Evolutionary conservation across 2,888 invertebrate genomes (phyloP).

Genomic region (Chymomyza procnemis): DNA sequence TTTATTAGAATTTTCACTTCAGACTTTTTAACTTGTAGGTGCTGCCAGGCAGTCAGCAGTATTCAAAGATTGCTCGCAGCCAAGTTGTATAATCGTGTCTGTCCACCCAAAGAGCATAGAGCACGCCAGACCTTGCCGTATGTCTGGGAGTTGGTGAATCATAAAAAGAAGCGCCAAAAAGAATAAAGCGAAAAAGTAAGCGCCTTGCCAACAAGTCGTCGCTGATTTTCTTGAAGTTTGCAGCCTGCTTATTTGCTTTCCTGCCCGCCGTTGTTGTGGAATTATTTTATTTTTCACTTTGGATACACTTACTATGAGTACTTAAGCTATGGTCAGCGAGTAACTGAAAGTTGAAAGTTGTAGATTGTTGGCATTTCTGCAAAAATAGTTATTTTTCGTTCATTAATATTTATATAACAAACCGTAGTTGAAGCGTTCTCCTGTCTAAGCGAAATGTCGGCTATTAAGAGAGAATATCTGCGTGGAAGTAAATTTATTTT

Average conservation of each 20-base stretch:
- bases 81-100: not conserved
- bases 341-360: not conserved
- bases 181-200: not conserved
- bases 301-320: not conserved
- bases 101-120: not conserved
- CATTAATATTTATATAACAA: no score
- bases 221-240: constrained; percentile 18
- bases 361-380: not conserved
- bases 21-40: constrained; percentile 24
- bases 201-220: constrained; percentile 42
- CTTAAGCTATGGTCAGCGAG: not conserved
- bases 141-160: not conserved
- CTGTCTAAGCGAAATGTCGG: no score
- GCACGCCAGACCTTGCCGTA: not conserved
- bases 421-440: no score
- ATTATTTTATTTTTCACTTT: not conserved
- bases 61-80: not conserved
- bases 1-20: constrained; percentile 63
- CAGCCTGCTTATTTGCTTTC: constrained; percentile 26
- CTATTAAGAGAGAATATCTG: no score
- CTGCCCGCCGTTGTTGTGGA: constrained; percentile 19
- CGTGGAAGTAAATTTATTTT: no score
- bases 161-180: not conserved
- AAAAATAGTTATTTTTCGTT: no score
- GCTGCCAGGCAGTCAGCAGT: not conserved